Evolutionary conservation across 2,888 invertebrate genomes (phyloP), one percentile per base, ranked within the genome.

Genomic region (Neoscelio sp.): DNA sequence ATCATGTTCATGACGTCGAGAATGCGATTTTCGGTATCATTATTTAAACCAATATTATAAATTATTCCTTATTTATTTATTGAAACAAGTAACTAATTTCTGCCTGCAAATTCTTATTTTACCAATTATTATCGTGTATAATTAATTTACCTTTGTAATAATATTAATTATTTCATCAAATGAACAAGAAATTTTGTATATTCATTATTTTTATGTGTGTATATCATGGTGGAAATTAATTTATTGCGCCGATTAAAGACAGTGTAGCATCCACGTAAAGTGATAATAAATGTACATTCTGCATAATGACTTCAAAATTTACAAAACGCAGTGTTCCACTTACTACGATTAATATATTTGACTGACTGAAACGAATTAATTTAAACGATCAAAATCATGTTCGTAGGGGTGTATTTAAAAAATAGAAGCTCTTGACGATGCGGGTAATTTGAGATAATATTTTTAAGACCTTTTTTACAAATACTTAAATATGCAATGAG

Each of bases 151-250:
- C 3, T 33, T 2, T 4, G 13, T 13, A 35, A 12, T 8, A 46
- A 46, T 46, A n/a, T 8, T 8, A 23, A 10, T 23, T 3, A 46
- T 65, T 65, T 50, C 26, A 15, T 40, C 15, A 60, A 52, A 42
- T 28, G 26, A 74, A 28, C 23, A 23, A 48, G 18, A 50, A 46
- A 64, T 48, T 52, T 15, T 52, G 60, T 40, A 62, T 48, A 18
- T 18, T 12, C n/a, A 33, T 44, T n/a, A 44, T 44, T 35, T 28
- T 62, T 64, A 8, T 40, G 30, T 73, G 60, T 52, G 12, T 44
- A 35, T 7, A 78, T 78, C 70, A 78, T 74, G 68, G 73, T 78
- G 74, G 78, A 74, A 78, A 78, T 70, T 74, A 65, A 78, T 74
- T 78, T 74, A 48, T 78, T 70, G 33, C 78, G 65, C 70, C 74